Conservation (phyloP, 2,888 invertebrate species). For the Pterobdella sp. region DNA sequence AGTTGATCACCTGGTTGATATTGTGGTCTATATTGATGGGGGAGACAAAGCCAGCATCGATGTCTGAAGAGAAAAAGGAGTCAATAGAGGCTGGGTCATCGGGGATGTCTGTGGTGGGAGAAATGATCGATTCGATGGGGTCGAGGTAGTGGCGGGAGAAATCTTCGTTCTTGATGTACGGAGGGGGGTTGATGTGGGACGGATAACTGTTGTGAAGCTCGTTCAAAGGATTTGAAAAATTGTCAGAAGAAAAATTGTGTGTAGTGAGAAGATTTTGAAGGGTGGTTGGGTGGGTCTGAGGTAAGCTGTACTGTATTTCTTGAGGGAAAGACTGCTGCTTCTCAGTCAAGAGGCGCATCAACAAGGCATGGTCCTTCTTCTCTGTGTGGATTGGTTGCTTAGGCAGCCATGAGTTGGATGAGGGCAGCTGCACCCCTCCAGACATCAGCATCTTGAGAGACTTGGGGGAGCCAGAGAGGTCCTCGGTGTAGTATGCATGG, state of each 20-base stretch:
- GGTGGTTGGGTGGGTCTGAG: not conserved
- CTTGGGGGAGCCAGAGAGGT: not conserved
- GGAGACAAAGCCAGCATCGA: not conserved
- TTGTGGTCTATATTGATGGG: not conserved
- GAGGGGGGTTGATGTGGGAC: not conserved
- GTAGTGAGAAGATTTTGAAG: conserved; percentile 4
- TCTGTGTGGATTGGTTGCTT: too few relatives aligned
- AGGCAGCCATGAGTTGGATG: not conserved
- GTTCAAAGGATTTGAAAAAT: too few relatives aligned
- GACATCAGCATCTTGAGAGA: conserved; percentile 3
- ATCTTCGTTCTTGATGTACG: not conserved
- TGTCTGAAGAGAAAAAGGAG: not conserved
- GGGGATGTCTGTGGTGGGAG: not conserved
- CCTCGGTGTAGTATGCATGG: not conserved
- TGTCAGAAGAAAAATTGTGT: not conserved
- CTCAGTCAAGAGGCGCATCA: not conserved
- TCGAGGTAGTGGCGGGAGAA: not conserved
- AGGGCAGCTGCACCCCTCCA: not conserved
- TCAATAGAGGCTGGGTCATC: not conserved
- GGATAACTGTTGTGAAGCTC: not conserved
- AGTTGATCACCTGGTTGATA: not conserved
- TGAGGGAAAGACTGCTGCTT: conserved; percentile 2
- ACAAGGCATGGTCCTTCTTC: not conserved
- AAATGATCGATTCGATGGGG: not conserved
- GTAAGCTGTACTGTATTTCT: not conserved